These are phyloP conservation scores for Scaptomyza flava DNA, from an alignment of 2,888 invertebrate genomes.

Conservation along the genomic window DNA sequence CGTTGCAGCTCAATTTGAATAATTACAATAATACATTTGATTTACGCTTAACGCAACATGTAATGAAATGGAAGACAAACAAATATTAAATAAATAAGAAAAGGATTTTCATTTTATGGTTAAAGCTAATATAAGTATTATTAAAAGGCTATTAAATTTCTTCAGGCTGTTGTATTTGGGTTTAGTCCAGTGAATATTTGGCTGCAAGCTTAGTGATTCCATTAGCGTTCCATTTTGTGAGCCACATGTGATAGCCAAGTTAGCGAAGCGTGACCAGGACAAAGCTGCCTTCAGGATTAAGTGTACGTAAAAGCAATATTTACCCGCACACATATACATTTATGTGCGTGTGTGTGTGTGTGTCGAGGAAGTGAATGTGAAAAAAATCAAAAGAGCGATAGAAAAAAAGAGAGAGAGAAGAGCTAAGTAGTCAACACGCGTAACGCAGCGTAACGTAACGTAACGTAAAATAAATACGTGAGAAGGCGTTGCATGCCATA, in stretches of 20 bases:
- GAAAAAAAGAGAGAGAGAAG: background rate
- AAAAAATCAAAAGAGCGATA: background rate
- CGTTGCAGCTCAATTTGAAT: no score
- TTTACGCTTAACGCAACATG: no score
- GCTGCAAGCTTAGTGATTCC: slow-evolving; percentile 41
- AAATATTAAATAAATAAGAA: no score
- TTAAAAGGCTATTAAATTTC: background rate
- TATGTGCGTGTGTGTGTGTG: slow-evolving; percentile 6
- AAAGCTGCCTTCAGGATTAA: slow-evolving; percentile 21
- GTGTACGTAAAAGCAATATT: background rate
- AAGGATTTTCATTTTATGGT: no score
- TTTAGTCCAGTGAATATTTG: slow-evolving; percentile 4
- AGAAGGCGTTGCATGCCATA: slow-evolving; percentile 11
- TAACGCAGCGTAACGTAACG: slow-evolving; percentile 21
- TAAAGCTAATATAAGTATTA: no score
- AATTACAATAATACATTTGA: no score
- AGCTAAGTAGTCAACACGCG: slow-evolving; percentile 32
- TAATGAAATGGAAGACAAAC: no score
- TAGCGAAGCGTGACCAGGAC: slow-evolving; percentile 38
- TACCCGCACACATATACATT: background rate
- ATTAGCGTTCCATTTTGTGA: slow-evolving; percentile 46
- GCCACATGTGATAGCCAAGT: slow-evolving; percentile 11
- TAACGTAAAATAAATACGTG: slow-evolving; percentile 29
- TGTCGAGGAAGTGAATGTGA: background rate
- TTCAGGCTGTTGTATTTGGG: background rate